Percentiles rank a stretch among this genome's conserved stretches.
phyloP scores from a whole-genome alignment of 2,113 vertebrate genomes.

The Oncorhynchus keta region DNA sequence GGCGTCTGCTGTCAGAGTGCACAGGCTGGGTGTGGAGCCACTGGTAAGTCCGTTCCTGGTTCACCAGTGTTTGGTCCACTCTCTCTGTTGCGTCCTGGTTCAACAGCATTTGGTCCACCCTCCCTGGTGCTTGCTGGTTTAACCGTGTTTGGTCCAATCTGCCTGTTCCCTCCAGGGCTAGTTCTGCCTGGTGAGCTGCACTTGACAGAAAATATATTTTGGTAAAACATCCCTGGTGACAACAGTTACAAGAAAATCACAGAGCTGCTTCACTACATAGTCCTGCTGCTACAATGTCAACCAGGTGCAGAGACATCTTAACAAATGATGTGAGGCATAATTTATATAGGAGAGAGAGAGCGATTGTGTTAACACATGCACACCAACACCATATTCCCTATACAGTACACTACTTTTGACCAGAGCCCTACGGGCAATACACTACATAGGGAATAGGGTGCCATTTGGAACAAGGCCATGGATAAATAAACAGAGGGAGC shows the following conservation, averaged over 20 bases:
- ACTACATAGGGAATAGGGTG: too few species aligned
- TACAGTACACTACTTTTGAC: too few species aligned
- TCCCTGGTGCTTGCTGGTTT: slow-evolving; percentile 51
- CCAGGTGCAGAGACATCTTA: background rate
- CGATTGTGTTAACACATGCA: slow-evolving; percentile 23
- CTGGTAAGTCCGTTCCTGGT: slow-evolving; percentile 69
- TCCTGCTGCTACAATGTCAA: background rate
- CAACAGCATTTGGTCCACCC: slow-evolving; percentile 24
- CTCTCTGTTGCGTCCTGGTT: slow-evolving; percentile 6
- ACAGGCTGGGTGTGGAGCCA: slow-evolving; percentile 74
- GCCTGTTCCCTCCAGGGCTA: slow-evolving; percentile 4
- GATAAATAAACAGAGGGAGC: slow-evolving; percentile 32
- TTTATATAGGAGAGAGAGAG: background rate
- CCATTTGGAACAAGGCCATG: slow-evolving; percentile 8
- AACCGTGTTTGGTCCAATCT: slow-evolving; percentile 45
- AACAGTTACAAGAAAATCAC: background rate
- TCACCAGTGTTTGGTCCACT: slow-evolving; percentile 60
- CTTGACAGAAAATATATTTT: slow-evolving; percentile 51
- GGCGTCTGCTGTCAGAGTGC: slow-evolving; percentile 57
- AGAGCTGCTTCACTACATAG: background rate
- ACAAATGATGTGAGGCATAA: background rate
- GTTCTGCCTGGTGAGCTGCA: slow-evolving; percentile 66
- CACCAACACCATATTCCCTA: background rate
- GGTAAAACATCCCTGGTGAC: slow-evolving; percentile 5
- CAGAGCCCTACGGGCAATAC: too few species aligned